Evolutionary conservation across 2,888 invertebrate genomes (phyloP), one percentile per base, ranked within the genome.

Genomic region (Hypercompe scribonia): DNA sequence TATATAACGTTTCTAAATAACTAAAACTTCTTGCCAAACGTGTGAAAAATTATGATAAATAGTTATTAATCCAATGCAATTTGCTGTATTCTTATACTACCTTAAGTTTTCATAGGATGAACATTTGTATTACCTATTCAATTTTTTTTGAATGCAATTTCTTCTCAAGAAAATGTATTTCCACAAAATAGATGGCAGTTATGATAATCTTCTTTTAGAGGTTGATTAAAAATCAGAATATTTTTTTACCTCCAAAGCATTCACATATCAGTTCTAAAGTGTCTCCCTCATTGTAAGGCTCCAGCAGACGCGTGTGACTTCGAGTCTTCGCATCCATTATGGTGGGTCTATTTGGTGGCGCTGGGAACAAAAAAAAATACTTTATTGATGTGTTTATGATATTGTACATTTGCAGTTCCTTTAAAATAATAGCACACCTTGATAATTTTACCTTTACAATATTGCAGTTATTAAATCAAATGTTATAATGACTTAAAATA

Each of bases 251-350:
- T 92, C 98, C 98, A 77, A 96, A 96, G 33, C 97, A 97, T 95
- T 98, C 98, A 90, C 98, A 98, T 86, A 97, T 96, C 72, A 98
- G 96, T 85, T 97, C 97, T 76, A 98, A 96, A 86, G 97, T 97
- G 84, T 97, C 97, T 72, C 98, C 98, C 93, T 98, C 98, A 89
- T 98, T 98, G 94, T 98, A 98, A 3, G 98, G 97, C 91, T 98
- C 97, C 87, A 98, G 96, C 78, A 97, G 95, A 80, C 97, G 96
- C 76, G 97, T 96, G 89, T 97, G 96, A 88, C 98, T 98, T 83
- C 97, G 96, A 69, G 97, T 96, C 90, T 97, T 97, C 54, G 97
- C 97, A 86, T 98, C 98, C 93, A 97, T 97, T 87, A 98, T 98
- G 82, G 97, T 96, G 34, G 98, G 98, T 86, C 97, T 96, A 85